Percentiles rank a stretch among this genome's conserved stretches.
These are phyloP conservation scores for Enteromius mattozi DNA, from an alignment of 2,797 vertebrate genomes.

Conservation along the genomic window DNA sequence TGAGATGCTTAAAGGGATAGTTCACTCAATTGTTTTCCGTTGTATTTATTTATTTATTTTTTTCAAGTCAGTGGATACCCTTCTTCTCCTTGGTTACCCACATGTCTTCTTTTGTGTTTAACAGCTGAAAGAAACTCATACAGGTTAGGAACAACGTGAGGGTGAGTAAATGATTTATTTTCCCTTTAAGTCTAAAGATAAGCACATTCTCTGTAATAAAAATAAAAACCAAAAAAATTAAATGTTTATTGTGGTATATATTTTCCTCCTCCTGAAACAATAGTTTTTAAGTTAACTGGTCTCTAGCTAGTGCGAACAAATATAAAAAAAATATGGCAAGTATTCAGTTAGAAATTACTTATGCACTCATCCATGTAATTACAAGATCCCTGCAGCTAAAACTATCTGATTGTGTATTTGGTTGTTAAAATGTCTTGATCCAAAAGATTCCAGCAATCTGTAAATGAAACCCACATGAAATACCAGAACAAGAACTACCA, in stretches of 20 bases:
- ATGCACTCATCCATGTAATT: slow-evolving; percentile 26
- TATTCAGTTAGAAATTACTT: slow-evolving; percentile 31
- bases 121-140: not conserved
- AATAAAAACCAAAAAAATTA: not conserved
- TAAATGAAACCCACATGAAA: slow-evolving; percentile 48
- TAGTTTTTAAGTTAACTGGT: not conserved
- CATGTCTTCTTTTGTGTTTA: not conserved
- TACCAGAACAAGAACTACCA: slow-evolving; percentile 38
- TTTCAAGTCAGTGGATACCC: not conserved
- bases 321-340: slow-evolving; percentile 4
- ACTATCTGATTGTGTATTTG: slow-evolving; percentile 70
- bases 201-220: not conserved
- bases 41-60: not conserved
- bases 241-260: not conserved
- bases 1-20: not conserved
- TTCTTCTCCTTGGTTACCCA: not conserved
- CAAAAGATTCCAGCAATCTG: slow-evolving; percentile 43
- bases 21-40: not conserved
- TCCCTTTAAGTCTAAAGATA: not conserved
- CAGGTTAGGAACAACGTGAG: not conserved
- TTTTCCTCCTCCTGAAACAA: not conserved
- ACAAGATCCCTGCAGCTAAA: slow-evolving; percentile 42
- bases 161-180: not conserved
- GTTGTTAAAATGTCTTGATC: slow-evolving; percentile 65
- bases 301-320: not conserved